Evolutionary conservation across 2,797 vertebrate genomes (phyloP).

Genomic region (Strix occidentalis): DNA sequence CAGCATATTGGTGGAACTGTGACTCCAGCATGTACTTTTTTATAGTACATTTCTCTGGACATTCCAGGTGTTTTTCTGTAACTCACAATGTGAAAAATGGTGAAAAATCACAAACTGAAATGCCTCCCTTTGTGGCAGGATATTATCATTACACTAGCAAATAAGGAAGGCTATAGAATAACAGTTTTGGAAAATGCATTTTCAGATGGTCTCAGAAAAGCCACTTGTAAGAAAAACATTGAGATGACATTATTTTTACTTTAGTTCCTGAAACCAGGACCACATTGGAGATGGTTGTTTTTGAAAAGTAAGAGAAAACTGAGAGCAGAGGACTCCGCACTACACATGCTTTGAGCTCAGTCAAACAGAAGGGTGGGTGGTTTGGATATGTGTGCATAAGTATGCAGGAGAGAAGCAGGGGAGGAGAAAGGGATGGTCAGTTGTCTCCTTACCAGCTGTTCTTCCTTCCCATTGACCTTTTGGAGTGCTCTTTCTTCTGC

Average conservation of each 20-base stretch:
- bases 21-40: neutral
- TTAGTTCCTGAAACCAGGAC: neutral
- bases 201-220: neutral
- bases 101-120: neutral
- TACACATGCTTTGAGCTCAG: neutral
- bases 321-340: neutral
- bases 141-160: neutral
- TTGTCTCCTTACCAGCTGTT: neutral
- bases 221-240: neutral
- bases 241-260: neutral
- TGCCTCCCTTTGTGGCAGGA: neutral
- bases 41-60: neutral
- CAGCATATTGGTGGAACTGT: neutral
- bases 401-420: neutral
- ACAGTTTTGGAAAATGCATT: neutral
- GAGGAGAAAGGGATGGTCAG: neutral
- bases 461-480: neutral
- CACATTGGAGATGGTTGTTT: neutral
- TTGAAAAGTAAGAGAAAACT: neutral
- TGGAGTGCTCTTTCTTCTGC: neutral
- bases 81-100: neutral
- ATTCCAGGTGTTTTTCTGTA: neutral
- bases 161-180: neutral
- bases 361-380: neutral
- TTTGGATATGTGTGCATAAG: neutral